A percentile compares a stretch with the other conserved stretches of the same genome.
Evolutionary conservation across 2,888 invertebrate species (phyloP).

Genomic region (Ectemnius continuus): DNA sequence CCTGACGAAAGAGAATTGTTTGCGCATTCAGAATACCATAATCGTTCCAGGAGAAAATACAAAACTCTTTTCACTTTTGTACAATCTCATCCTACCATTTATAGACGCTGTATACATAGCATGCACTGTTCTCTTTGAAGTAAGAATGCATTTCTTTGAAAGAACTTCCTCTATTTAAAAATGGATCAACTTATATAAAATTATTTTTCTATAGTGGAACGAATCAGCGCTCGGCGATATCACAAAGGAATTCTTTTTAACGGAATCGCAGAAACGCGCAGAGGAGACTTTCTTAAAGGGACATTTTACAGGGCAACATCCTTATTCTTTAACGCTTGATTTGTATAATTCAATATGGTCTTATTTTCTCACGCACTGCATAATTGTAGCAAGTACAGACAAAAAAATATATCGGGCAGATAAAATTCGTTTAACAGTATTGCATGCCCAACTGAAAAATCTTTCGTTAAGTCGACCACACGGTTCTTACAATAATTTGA

Average conservation of each 20-base stretch:
- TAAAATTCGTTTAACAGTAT: constrained; percentile 54
- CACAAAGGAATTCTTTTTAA: constrained; percentile 80
- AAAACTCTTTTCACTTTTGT: constrained; percentile 80
- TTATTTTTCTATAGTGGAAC: constrained; percentile 70
- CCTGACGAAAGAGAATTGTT: constrained; percentile 62
- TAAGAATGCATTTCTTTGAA: constrained; percentile 65
- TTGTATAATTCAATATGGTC: constrained; percentile 70
- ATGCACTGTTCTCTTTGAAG: constrained; percentile 79
- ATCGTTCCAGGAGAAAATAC: constrained; percentile 77
- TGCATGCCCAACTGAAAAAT: constrained; percentile 62
- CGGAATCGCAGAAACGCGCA: constrained; percentile 81
- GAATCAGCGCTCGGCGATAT: constrained; percentile 56
- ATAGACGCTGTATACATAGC: constrained; percentile 81
- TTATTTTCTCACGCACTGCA: constrained; percentile 64
- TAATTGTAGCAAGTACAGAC: constrained; percentile 53
- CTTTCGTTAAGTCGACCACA: constrained; percentile 60
- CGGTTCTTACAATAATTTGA: constrained; percentile 65
- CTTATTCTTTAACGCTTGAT: constrained; percentile 87
- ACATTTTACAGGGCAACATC: constrained; percentile 78
- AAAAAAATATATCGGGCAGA: constrained; percentile 60
- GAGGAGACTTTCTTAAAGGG: constrained; percentile 79
- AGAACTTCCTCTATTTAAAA: constrained; percentile 31
- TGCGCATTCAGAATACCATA: constrained; percentile 50
- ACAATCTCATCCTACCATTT: constrained; percentile 83
- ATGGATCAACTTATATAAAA: constrained; percentile 25